These are phyloP conservation scores for Poecile montanus DNA, from an alignment of 2,797 vertebrate species.

Conservation along the genomic window DNA sequence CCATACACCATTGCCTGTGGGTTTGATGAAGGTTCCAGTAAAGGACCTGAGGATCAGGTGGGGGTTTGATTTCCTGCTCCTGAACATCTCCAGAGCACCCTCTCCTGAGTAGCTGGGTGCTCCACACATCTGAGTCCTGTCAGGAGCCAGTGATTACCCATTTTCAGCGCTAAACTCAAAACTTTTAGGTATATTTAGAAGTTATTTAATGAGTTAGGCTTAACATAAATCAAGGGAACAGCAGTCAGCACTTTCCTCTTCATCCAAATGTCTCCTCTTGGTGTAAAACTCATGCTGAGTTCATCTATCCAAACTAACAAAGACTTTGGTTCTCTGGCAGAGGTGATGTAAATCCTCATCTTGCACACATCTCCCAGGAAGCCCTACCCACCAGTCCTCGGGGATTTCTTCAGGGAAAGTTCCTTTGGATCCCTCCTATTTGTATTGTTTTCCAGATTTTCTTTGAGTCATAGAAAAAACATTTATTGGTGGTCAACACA, in stretches of 20 bases:
- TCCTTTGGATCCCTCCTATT: not conserved
- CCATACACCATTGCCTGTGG: constrained; percentile 81
- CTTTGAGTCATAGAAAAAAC: not conserved
- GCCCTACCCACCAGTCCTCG: not conserved
- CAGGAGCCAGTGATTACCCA: not conserved
- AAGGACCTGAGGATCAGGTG: constrained; percentile 82
- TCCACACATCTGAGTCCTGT: not conserved
- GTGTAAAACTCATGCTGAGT: not conserved
- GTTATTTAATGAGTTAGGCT: not conserved
- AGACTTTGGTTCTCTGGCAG: not conserved
- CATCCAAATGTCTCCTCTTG: not conserved
- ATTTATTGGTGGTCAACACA: not conserved
- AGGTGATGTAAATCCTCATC: not conserved
- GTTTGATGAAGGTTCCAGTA: constrained; percentile 76
- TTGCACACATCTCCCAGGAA: not conserved
- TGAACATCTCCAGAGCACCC: not conserved
- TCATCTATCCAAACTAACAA: not conserved
- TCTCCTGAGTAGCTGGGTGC: not conserved
- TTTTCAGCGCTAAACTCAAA: not conserved
- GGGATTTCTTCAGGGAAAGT: not conserved
- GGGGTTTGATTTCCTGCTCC: not conserved
- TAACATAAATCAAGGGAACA: not conserved
- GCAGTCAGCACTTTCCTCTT: not conserved
- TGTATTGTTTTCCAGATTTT: not conserved
- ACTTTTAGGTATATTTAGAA: not conserved